A percentile compares a stretch with the other conserved stretches of the same genome.
Conservation (phyloP, 1,140 invertebrate genomes). For the Berghia stephanieae region DNA sequence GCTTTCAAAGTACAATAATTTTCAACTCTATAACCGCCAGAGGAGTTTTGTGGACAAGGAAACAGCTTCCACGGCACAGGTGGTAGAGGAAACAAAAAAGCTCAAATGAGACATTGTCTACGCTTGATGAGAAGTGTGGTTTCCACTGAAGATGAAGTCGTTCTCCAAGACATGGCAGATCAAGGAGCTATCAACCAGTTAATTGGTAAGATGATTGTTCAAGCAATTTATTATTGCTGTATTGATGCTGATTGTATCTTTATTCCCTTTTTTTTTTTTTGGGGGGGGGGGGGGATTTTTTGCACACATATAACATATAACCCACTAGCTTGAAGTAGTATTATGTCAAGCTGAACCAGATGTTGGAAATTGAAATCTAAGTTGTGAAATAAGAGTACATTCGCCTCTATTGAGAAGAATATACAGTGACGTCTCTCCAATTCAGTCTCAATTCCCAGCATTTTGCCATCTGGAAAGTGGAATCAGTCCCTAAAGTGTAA, state of each 20-base stretch:
- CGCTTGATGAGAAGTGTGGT: slow-evolving; percentile 62
- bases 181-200: slow-evolving; percentile 65
- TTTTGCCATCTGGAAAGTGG: no score
- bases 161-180: slow-evolving; percentile 63
- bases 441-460: no score
- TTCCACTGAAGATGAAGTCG: slow-evolving; percentile 57
- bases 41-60: slow-evolving; percentile 65
- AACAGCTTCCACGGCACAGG: slow-evolving; percentile 66
- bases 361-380: no score
- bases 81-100: slow-evolving; percentile 65
- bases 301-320: no score
- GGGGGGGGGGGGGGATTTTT: background rate
- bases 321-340: no score
- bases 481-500: no score
- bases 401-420: no score
- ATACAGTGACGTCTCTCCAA: no score
- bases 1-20: no score
- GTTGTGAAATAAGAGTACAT: no score
- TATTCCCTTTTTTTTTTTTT: background rate
- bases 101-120: slow-evolving; percentile 65
- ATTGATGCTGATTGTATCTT: background rate
- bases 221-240: background rate
- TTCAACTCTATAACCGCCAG: no score
- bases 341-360: no score
- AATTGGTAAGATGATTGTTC: slow-evolving; percentile 47